Evolutionary conservation across 2,888 invertebrate genomes (phyloP), one percentile per base, ranked within the genome.

Genomic region (Andrena chrysosceles): DNA sequence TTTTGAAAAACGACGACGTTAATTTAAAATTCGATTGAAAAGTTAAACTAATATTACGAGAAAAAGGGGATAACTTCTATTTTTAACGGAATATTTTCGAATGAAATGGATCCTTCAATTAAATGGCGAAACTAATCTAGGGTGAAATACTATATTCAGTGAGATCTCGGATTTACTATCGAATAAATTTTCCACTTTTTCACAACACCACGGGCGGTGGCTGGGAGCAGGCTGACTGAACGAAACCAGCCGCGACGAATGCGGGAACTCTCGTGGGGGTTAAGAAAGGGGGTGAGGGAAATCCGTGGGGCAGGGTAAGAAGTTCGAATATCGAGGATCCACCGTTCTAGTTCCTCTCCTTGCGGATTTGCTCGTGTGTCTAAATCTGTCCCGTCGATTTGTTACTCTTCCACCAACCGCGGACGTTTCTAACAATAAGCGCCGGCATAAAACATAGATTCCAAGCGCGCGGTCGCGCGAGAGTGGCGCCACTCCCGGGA

Each of bases 401-500:
- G 74, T 68, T 54, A 29, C 26, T 54, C 13, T 4, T 42, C 26
- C 52, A 5, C 48, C 29, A 20, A 69, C 35, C 75, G 67, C 62
- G 67, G 33, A 67, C 75, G 35, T 63, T 63, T 16, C 54, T 33
- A 63, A 64, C 79, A 79, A 76, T 79, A 76, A 79, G 69, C 76
- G 49, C 10, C 26, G 35, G 56, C 42, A 76, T 64, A 69, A 76
- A 79, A 69, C 77, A 76, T 48, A 35, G 75, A 75, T 63, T 23
- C 48, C 62, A 26, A 60, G 48, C 33, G 76, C 16, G 64, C 64
- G 69, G 33, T 68, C 20, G 78, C 54, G 10, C 2, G 10, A 5
- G 54, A 29, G 33, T 31, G 23, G 64, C 63, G 26, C 64, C 33
- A 33, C 48, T 59, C 54, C 26, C 77, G 26, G 62, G 59, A 63